Evolutionary conservation across 2,888 invertebrate species (phyloP), one percentile per base, ranked within the genome.

Genomic region (Torymus aiolomorphi): DNA sequence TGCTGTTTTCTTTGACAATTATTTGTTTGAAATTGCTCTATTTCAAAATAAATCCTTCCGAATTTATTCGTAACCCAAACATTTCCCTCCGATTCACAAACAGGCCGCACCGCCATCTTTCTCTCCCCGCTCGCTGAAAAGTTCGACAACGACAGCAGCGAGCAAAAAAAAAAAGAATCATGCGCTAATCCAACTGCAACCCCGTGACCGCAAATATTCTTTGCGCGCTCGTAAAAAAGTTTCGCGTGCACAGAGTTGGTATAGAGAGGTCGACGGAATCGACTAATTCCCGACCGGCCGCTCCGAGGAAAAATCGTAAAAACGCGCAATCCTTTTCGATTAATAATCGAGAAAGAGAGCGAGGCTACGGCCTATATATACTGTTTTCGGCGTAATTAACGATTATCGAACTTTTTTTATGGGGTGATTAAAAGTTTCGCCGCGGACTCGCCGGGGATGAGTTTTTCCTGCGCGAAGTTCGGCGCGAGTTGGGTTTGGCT

Each of bases 321-420:
- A 63, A 14, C 31, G 63, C 8, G 11, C 54, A 42, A 76, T 61
- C 62, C 69, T 18, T 76, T 62, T 69, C 51, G 57, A 76, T 76
- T 76, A 76, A 69, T 76, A 54, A 76, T 54, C 61, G 67, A 52
- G 51, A 13, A 18, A 61, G 18, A 54, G 13, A 14, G 16, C 54
- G 54, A 24, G 56, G 49, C 8, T 42, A 42, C 14, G 24, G 24
- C 59, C 66, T 24, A 8, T 42, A 57, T 24, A 8, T 42, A 57
- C 57, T 57, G 49, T 67, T 76, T 76, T 71, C 42, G 57, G 77
- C 31, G 56, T 72, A 72, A 72, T 66, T 71, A 72, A 72, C 72
- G 63, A 72, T 72, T 66, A 78, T 75, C 52, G 66, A 42, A 66
- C 67, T 65, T 71, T 5, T 63, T 71, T 67, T 67, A 63, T 65